Evolutionary conservation across 2,888 invertebrate species (phyloP).

Genomic region (Zeuzera pyrina): DNA sequence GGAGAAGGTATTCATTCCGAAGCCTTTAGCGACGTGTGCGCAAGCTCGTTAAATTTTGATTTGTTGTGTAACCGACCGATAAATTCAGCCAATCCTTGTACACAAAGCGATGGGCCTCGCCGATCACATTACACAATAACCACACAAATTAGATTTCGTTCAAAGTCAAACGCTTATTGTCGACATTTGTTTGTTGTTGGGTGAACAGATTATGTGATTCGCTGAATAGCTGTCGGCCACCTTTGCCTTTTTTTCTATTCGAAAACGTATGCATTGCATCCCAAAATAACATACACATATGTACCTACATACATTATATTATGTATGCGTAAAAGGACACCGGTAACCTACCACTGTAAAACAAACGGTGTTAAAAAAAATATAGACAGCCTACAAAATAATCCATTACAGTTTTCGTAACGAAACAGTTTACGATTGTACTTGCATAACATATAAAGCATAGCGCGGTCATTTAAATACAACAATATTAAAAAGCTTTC

Average conservation of each 20-base stretch:
- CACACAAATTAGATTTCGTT: slow-evolving; percentile 70
- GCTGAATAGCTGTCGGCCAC: slow-evolving; percentile 58
- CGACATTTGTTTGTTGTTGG: slow-evolving; percentile 59
- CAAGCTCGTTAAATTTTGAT: slow-evolving; percentile 68
- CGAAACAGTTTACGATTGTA: no score
- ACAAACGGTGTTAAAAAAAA: no score
- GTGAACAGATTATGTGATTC: slow-evolving; percentile 56
- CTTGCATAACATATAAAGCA: no score
- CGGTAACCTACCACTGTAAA: no score
- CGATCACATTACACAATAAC: slow-evolving; percentile 68
- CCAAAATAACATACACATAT: no score
- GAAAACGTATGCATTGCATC: slow-evolving; percentile 16
- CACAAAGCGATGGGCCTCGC: slow-evolving; percentile 42
- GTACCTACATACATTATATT: no score
- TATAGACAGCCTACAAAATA: no score
- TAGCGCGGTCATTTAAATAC: no score
- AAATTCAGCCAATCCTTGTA: slow-evolving; percentile 47
- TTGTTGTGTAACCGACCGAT: slow-evolving; percentile 70
- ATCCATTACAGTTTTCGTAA: no score
- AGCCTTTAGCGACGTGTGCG: slow-evolving; percentile 45
- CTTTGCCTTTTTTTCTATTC: slow-evolving; percentile 44
- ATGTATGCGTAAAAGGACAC: no score
- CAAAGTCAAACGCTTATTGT: slow-evolving; percentile 69
- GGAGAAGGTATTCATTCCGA: slow-evolving; percentile 37
- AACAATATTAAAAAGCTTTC: no score